A percentile compares a stretch with the other conserved stretches of the same genome.
phyloP scores from a whole-genome alignment of 2,797 vertebrate species.

The Sebastes matsubarae region DNA sequence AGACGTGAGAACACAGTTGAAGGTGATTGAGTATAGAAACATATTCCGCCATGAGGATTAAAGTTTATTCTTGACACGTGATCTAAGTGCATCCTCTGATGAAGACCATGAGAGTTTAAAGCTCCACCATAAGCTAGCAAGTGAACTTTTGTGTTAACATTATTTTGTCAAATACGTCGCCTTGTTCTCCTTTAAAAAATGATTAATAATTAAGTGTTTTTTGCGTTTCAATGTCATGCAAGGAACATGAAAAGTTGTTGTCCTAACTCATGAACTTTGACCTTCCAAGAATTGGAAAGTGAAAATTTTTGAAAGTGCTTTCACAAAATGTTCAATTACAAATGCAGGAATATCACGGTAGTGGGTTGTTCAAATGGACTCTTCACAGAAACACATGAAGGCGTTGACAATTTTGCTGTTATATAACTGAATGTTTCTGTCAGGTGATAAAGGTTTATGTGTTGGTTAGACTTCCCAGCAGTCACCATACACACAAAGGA shows the following conservation, averaged over 20 bases:
- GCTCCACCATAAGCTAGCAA: not conserved
- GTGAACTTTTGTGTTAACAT: not conserved
- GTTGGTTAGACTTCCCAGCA: not conserved
- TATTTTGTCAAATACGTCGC: rapidly evolving
- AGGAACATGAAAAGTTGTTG: not conserved
- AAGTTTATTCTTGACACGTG: no score
- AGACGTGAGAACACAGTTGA: no score
- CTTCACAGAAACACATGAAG: not conserved
- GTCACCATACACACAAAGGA: not conserved
- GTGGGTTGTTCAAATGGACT: not conserved
- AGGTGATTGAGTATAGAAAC: not conserved
- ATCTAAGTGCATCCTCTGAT: no score
- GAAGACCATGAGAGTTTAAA: not conserved
- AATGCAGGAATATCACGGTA: rapidly evolving
- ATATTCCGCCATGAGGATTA: no score
- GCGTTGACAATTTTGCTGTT: not conserved
- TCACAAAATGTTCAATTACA: not conserved
- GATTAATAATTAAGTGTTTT: not conserved
- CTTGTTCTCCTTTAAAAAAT: not conserved
- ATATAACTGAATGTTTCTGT: not conserved
- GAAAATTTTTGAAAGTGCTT: not conserved
- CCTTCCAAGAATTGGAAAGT: not conserved
- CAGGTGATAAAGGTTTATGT: not conserved
- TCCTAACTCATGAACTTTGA: not conserved
- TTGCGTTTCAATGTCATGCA: not conserved